Conservation (phyloP, 2,113 vertebrate genomes). For the Stercorarius parasiticus region DNA sequence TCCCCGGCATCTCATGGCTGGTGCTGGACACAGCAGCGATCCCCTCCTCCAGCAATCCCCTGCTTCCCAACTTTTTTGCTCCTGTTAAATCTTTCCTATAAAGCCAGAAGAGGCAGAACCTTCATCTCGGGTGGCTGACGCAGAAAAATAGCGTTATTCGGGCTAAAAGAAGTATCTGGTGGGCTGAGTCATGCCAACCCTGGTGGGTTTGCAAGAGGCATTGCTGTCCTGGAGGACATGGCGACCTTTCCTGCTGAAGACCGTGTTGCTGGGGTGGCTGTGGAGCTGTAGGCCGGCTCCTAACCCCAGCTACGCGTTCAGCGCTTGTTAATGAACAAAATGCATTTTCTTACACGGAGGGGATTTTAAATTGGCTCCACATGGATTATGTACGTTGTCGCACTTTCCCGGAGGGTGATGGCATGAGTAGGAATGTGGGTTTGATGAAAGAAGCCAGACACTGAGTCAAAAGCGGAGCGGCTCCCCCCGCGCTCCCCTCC, state of each 20-base stretch:
- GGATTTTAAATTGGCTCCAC: conserved; percentile 46
- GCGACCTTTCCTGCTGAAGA: background rate
- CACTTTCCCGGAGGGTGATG: conserved; percentile 47
- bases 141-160: rapidly evolving
- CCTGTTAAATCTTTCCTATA: background rate
- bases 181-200: background rate
- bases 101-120: background rate
- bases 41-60: background rate
- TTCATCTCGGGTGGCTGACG: background rate
- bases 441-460: conserved; percentile 45
- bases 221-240: background rate
- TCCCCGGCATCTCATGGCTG: background rate
- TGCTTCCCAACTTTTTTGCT: background rate
- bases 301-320: background rate
- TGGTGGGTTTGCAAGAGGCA: background rate
- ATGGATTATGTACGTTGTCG: background rate
- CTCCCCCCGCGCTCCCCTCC: background rate
- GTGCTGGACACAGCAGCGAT: background rate
- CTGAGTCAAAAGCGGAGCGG: background rate
- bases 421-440: background rate
- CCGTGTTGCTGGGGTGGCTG: background rate
- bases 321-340: background rate
- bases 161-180: background rate
- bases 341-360: background rate
- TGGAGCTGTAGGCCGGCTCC: background rate